A percentile compares a stretch with the other conserved stretches of the same genome.
Evolutionary conservation across 35 echinoderm and acorn worm genomes (phyloP).

Genomic region (Heliocidaris tuberculata): DNA sequence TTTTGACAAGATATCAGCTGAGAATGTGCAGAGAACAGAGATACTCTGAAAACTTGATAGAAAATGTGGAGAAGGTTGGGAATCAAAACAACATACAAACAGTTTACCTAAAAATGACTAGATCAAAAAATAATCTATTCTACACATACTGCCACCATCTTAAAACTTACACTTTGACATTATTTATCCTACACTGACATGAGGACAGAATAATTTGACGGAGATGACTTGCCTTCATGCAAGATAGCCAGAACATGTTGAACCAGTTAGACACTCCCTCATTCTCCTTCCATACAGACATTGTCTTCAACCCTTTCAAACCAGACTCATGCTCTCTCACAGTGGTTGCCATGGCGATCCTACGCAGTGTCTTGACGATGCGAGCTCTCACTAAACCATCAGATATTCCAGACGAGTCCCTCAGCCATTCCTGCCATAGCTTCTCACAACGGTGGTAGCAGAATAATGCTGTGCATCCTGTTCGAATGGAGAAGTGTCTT

Average conservation of each 20-base stretch:
- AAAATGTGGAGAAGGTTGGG: too few species aligned
- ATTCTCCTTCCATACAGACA: constrained; percentile 15
- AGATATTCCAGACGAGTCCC: background rate
- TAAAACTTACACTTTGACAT: too few species aligned
- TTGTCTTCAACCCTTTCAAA: background rate
- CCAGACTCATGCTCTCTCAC: background rate
- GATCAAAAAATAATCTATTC: too few species aligned
- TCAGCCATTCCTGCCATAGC: constrained; percentile 20
- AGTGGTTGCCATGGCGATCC: constrained; percentile 22
- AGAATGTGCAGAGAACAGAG: too few species aligned
- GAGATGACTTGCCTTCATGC: constrained; percentile 13
- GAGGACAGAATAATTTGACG: background rate
- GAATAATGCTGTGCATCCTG: constrained; percentile 14
- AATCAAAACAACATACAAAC: too few species aligned
- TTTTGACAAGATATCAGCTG: too few species aligned
- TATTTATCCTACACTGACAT: too few species aligned
- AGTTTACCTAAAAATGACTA: too few species aligned
- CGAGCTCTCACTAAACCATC: background rate
- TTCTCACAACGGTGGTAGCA: constrained; percentile 25
- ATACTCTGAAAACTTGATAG: too few species aligned
- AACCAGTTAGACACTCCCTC: background rate
- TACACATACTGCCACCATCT: too few species aligned
- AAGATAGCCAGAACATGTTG: constrained; percentile 29
- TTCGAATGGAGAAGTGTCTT: background rate
- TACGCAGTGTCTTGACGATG: background rate